Conservation (phyloP, 2,888 invertebrate genomes). For the Tortricodes alternella region DNA sequence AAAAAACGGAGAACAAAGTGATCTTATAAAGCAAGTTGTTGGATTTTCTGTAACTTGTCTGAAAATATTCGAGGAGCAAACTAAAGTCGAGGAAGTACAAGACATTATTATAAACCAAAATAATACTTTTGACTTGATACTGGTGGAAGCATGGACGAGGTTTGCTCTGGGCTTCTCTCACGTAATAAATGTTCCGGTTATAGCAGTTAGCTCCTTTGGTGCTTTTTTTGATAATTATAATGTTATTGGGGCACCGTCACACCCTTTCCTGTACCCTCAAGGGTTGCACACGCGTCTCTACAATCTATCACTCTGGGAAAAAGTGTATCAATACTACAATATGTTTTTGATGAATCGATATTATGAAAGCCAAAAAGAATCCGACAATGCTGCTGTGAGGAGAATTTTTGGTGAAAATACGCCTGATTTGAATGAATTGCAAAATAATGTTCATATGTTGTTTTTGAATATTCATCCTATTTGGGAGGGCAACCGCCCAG, state of each 20-base stretch:
- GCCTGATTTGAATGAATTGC: constrained; percentile 40
- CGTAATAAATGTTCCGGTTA: constrained; percentile 51
- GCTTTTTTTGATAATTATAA: constrained; percentile 35
- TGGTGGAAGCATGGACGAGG: constrained; percentile 45
- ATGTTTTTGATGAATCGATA: constrained; percentile 24
- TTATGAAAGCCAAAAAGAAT: constrained; percentile 2
- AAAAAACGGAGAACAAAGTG: not conserved
- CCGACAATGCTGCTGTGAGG: constrained; percentile 36
- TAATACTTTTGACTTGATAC: constrained; percentile 47
- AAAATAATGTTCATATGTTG: constrained; percentile 55
- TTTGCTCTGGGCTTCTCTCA: constrained; percentile 45
- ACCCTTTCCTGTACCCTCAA: constrained; percentile 47
- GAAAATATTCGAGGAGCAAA: not conserved
- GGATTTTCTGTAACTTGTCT: not conserved
- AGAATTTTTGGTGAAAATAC: constrained; percentile 41
- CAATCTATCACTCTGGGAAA: constrained; percentile 47
- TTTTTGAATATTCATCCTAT: constrained; percentile 63
- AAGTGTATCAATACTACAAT: constrained; percentile 37
- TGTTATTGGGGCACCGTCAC: constrained; percentile 40
- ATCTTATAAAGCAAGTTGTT: not conserved
- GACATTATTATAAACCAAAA: constrained; percentile 32
- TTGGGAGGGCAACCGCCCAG: constrained; percentile 54
- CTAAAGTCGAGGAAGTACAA: not conserved
- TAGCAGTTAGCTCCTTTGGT: constrained; percentile 53
- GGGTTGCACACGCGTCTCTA: constrained; percentile 35